phyloP scores from a whole-genome alignment of 1,140 invertebrate species.

The Euglossa dilemma region DNA sequence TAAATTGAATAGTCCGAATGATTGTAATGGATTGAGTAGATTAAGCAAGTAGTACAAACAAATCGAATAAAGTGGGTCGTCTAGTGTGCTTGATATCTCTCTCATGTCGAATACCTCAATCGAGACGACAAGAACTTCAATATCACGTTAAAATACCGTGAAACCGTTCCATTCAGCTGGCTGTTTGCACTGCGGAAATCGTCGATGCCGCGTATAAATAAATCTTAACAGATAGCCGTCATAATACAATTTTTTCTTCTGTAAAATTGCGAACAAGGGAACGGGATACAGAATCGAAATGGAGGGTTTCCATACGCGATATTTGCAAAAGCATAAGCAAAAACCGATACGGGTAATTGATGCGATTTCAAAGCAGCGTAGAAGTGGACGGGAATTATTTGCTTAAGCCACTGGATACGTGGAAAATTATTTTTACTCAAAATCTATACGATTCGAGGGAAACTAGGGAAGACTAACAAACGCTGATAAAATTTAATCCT shows the following conservation, averaged over 20 bases:
- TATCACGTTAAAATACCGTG: constrained; percentile 29
- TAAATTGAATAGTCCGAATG: constrained; percentile 47
- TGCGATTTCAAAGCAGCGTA: not conserved
- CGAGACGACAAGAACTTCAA: constrained; percentile 27
- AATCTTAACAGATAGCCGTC: not conserved
- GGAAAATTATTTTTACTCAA: too few relatives aligned
- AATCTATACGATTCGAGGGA: too few relatives aligned
- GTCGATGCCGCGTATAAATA: not conserved
- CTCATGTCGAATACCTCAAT: constrained; percentile 28
- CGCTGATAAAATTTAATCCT: too few relatives aligned
- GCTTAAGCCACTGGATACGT: too few relatives aligned
- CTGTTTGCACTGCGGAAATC: too few relatives aligned
- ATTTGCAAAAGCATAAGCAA: not conserved
- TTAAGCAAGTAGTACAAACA: constrained; percentile 50
- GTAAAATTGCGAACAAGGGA: not conserved
- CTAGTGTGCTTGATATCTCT: constrained; percentile 30
- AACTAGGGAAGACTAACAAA: too few relatives aligned
- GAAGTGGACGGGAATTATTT: too few relatives aligned
- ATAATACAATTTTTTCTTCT: too few relatives aligned
- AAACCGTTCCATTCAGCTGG: not conserved
- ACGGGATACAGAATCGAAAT: not conserved
- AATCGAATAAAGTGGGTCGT: constrained; percentile 53
- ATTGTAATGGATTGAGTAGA: constrained; percentile 50
- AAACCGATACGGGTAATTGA: not conserved
- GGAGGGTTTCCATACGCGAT: too few relatives aligned